Evolutionary conservation across 2,113 vertebrate species (phyloP).

Genomic region (Rattus rattus): DNA sequence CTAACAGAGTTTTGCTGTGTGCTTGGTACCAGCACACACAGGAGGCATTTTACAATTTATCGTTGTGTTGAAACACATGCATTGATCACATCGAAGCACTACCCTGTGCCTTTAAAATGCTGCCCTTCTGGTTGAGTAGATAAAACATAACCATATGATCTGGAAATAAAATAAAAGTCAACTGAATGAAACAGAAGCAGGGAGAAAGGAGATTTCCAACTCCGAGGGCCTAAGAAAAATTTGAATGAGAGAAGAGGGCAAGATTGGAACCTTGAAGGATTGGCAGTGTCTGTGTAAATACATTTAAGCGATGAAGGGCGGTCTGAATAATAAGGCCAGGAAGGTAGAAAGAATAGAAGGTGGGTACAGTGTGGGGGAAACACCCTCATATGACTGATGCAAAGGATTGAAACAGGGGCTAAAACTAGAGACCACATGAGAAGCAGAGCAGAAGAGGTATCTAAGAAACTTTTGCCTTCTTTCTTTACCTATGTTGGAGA

Average conservation of each 20-base stretch:
- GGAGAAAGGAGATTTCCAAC: background rate
- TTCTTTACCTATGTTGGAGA: background rate
- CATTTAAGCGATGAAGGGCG: background rate
- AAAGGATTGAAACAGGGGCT: accelerated
- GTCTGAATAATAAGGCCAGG: background rate
- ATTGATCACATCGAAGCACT: background rate
- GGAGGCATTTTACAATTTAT: background rate
- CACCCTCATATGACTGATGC: background rate
- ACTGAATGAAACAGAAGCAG: background rate
- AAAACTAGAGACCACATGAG: background rate
- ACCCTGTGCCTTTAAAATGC: slow-evolving; percentile 8
- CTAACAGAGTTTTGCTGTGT: background rate
- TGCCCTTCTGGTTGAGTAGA: background rate
- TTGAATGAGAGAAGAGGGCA: background rate
- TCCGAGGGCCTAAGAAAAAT: background rate
- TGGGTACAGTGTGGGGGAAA: accelerated
- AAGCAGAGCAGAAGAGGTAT: background rate
- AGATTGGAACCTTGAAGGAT: background rate
- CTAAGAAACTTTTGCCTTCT: background rate
- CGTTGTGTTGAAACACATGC: background rate
- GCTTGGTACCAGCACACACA: background rate
- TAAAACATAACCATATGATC: background rate
- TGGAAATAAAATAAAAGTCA: slow-evolving; percentile 8
- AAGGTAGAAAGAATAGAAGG: background rate
- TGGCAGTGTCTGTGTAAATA: background rate